Conservation (phyloP, 1,140 invertebrate species). For the Notospermus geniculatus region DNA sequence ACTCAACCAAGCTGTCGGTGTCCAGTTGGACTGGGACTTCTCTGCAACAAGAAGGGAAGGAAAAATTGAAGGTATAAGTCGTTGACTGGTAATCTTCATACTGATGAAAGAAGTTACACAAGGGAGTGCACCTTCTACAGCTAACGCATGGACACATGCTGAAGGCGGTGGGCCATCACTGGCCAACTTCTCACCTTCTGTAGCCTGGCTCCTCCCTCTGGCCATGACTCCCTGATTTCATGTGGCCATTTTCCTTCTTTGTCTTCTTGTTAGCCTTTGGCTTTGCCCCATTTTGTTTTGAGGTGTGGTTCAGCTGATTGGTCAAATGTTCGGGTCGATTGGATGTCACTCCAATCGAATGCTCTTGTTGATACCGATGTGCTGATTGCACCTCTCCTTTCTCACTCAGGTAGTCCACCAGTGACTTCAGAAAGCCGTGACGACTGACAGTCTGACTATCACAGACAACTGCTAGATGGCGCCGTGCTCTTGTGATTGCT, state of each 20-base stretch:
- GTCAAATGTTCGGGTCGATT: constrained; percentile 31
- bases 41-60: constrained; percentile 12
- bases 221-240: constrained; percentile 10
- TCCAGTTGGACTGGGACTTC: constrained; percentile 10
- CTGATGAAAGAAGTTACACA: too few relatives aligned
- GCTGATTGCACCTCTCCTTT: constrained; percentile 60
- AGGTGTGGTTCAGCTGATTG: constrained; percentile 23
- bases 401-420: constrained; percentile 60
- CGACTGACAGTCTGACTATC: constrained; percentile 61
- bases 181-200: too few relatives aligned
- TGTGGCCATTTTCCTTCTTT: constrained; percentile 13
- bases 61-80: too few relatives aligned
- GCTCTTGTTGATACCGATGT: constrained; percentile 55
- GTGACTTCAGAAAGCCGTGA: constrained; percentile 56
- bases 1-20: constrained; percentile 32
- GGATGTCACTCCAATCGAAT: too few relatives aligned
- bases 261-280: constrained; percentile 23
- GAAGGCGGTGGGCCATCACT: too few relatives aligned
- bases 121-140: too few relatives aligned
- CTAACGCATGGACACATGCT: too few relatives aligned
- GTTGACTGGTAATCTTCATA: too few relatives aligned
- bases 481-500: constrained; percentile 63
- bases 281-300: constrained; percentile 20
- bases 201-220: neutral
- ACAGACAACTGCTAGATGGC: constrained; percentile 62